Evolutionary conservation across 2,797 vertebrate species (phyloP).

Genomic region (Lacerta viridis): DNA sequence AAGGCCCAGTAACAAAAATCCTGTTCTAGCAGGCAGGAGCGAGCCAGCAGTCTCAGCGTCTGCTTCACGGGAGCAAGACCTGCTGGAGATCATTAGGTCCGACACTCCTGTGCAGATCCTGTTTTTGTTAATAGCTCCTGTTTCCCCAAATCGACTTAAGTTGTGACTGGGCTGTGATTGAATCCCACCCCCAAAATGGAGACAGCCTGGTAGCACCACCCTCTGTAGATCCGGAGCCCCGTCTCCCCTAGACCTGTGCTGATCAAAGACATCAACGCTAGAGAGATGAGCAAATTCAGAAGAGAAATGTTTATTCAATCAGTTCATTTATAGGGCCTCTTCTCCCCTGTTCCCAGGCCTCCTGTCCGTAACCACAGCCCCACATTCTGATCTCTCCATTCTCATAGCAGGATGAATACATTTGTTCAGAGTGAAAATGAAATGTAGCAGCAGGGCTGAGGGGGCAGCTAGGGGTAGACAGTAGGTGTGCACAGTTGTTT

Average conservation of each 20-base stretch:
- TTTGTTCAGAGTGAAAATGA: neutral
- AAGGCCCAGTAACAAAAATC: too few species aligned
- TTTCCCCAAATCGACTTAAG: too few species aligned
- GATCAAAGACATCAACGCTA: neutral
- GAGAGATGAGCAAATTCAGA: slow-evolving; percentile 4
- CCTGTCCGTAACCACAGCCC: neutral
- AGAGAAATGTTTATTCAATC: slow-evolving; percentile 28
- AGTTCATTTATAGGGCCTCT: neutral
- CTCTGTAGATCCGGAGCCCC: too few species aligned
- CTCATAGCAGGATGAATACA: neutral
- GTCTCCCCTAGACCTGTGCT: neutral
- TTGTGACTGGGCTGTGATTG: too few species aligned
- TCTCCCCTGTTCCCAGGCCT: neutral
- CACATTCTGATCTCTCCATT: neutral
- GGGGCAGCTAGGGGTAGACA: neutral
- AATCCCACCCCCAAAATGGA: too few species aligned
- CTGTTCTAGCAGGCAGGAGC: too few species aligned
- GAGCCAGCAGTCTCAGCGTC: too few species aligned
- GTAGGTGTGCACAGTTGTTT: neutral
- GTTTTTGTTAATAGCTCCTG: too few species aligned
- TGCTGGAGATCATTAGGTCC: too few species aligned
- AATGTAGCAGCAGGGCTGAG: neutral
- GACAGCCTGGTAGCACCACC: too few species aligned
- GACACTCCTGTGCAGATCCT: too few species aligned
- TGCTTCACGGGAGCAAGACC: too few species aligned